Base-by-base conservation (phyloP, 2,888 invertebrate species). In the Itoplectis maculator region DNA sequence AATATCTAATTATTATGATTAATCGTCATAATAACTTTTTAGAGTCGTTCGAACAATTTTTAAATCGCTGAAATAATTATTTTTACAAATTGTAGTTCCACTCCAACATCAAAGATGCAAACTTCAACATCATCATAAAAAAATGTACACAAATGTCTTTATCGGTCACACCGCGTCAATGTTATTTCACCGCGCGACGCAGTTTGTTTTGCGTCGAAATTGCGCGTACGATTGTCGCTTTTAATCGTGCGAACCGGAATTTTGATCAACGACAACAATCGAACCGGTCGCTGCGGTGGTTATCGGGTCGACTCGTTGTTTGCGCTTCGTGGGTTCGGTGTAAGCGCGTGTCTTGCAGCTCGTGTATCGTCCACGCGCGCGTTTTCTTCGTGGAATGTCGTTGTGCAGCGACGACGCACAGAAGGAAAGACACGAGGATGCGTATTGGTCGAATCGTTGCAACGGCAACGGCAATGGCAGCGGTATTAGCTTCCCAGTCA, bases 351-450 rank as follows among this genome's bases (percentile, higher is more conserved):
- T n/a, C n/a, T n/a, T n/a, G 9, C 49, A n/a, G n/a, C n/a, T n/a
- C n/a, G n/a, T n/a, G n/a, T n/a, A n/a, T 59, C 56, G 20, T 56
- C 18, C 29, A 20, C 73, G 15, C 49, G 49, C 65, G 40, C 56
- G 54, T 72, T 79, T n/a, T 61, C 74, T 18, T 20, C 51, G 45
- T 15, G 42, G 68, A 69, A 74, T 69, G 74, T 54, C 61, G 79
- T 54, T 77, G 68, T 40, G 59, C 23, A 61, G 74, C 74, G 18
- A 15, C 47, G 9, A 40, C n/a, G n/a, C 20, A 54, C 40, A 29
- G 3, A 5, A 5, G 3, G 29, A 29, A 13, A 72, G 42, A 5
- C 13, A 70, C 49, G 65, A 78, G 35, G 63, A 81, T 74, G 63
- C 47, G 54, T 74, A 45, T 20, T 29, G 68, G 29, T 45, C 77